Conservation (phyloP, 1,140 invertebrate species). For the Lethocerus indicus region DNA sequence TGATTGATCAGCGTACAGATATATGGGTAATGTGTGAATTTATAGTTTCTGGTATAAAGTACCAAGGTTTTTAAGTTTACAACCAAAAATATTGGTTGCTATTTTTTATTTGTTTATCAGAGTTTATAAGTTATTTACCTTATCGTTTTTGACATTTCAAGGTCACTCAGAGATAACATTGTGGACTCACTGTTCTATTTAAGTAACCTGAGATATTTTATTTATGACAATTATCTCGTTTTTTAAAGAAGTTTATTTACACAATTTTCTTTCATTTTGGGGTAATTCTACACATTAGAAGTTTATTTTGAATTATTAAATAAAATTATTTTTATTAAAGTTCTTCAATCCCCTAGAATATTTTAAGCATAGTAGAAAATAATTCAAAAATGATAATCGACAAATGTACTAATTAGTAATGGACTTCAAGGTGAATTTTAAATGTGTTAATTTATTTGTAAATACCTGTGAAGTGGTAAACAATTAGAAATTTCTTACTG, state of each 20-base stretch:
- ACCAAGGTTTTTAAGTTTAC: neutral
- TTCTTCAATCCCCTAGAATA: neutral
- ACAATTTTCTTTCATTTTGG: no score
- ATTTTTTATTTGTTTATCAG: neutral
- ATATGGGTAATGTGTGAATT: conserved; percentile 50
- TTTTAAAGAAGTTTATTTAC: no score
- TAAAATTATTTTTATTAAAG: neutral
- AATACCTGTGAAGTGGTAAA: no score
- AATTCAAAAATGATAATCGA: neutral
- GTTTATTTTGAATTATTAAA: neutral
- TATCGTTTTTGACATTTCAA: neutral
- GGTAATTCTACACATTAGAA: no score
- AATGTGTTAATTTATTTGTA: no score
- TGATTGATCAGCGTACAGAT: conserved; percentile 70
- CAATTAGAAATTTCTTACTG: no score
- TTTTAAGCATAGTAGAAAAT: neutral
- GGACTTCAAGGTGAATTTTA: no score
- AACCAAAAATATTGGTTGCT: neutral
- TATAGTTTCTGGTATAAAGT: neutral
- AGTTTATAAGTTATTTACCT: neutral
- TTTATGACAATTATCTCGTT: no score
- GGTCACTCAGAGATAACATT: neutral
- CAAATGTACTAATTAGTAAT: no score
- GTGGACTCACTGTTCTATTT: no score
- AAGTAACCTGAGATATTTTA: no score